Evolutionary conservation across 2,888 invertebrate genomes (phyloP).

Genomic region (Cynaeus angustus): DNA sequence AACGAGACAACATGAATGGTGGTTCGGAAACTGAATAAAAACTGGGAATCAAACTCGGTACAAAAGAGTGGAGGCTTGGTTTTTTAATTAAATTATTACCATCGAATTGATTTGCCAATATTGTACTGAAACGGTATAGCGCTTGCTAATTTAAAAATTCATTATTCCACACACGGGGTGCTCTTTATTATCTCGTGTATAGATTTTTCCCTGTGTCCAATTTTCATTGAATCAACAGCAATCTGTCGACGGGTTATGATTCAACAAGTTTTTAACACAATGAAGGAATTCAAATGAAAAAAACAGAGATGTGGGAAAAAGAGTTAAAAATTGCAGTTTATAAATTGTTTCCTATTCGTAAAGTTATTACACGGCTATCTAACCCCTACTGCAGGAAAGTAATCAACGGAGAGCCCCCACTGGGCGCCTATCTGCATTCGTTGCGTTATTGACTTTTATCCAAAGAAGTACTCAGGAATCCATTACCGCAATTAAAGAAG

Average conservation of each 20-base stretch:
- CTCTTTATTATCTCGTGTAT: slow-evolving; percentile 34
- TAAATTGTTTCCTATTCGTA: slow-evolving; percentile 28
- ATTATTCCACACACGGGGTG: slow-evolving; percentile 42
- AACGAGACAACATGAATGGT: slow-evolving; percentile 35
- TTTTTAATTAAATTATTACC: slow-evolving; percentile 63
- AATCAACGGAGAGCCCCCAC: slow-evolving; percentile 23
- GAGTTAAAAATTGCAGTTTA: slow-evolving; percentile 12
- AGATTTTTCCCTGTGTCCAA: slow-evolving; percentile 24
- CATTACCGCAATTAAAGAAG: slow-evolving; percentile 30
- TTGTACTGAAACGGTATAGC: slow-evolving; percentile 49
- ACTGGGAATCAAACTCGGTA: slow-evolving; percentile 44
- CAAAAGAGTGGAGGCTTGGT: slow-evolving; percentile 46
- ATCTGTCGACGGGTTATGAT: slow-evolving; percentile 3
- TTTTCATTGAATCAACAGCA: slow-evolving; percentile 34
- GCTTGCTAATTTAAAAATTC: slow-evolving; percentile 48
- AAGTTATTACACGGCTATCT: slow-evolving; percentile 19
- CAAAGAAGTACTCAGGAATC: slow-evolving; percentile 23
- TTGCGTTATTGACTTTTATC: slow-evolving; percentile 20
- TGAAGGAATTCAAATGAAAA: slow-evolving; percentile 8
- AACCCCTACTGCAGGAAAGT: slow-evolving; percentile 28
- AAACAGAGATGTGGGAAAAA: background rate
- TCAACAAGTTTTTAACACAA: slow-evolving; percentile 34
- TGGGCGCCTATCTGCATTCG: slow-evolving; percentile 28
- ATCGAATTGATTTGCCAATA: slow-evolving; percentile 62
- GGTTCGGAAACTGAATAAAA: slow-evolving; percentile 48